Evolutionary conservation across 2,113 vertebrate genomes (phyloP).

Genomic region (Neodon shergylaensis): DNA sequence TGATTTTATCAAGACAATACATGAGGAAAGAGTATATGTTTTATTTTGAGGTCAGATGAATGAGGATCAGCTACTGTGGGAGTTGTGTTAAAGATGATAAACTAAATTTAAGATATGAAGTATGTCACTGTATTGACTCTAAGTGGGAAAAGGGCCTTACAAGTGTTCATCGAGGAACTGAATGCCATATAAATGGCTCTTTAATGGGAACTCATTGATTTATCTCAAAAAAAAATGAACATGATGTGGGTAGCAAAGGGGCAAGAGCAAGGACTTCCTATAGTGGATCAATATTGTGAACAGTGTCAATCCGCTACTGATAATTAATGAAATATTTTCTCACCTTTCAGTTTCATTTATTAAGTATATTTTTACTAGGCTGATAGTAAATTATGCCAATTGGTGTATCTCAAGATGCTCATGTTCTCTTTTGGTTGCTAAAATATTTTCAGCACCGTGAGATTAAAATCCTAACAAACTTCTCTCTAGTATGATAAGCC

Average conservation of each 20-base stretch:
- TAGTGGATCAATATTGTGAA: slow-evolving; percentile 46
- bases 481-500: neutral
- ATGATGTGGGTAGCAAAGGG: slow-evolving; percentile 18
- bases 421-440: neutral
- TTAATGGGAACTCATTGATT: slow-evolving; percentile 58
- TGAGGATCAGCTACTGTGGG: neutral
- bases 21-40: neutral
- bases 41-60: neutral
- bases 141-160: no score
- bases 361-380: neutral
- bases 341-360: slow-evolving; percentile 24
- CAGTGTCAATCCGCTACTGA: neutral
- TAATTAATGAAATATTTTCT: slow-evolving; percentile 15
- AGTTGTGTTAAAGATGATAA: neutral
- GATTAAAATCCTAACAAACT: neutral
- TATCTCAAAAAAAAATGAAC: neutral
- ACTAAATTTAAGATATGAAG: neutral
- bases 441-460: neutral
- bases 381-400: neutral
- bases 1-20: neutral
- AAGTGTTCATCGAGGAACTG: neutral
- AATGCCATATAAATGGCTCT: slow-evolving; percentile 41
- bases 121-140: neutral
- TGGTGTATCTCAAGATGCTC: neutral
- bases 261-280: neutral